These are phyloP conservation scores for Phylloscopus collybita DNA, from an alignment of 2,797 vertebrate genomes.

Conservation along the genomic window DNA sequence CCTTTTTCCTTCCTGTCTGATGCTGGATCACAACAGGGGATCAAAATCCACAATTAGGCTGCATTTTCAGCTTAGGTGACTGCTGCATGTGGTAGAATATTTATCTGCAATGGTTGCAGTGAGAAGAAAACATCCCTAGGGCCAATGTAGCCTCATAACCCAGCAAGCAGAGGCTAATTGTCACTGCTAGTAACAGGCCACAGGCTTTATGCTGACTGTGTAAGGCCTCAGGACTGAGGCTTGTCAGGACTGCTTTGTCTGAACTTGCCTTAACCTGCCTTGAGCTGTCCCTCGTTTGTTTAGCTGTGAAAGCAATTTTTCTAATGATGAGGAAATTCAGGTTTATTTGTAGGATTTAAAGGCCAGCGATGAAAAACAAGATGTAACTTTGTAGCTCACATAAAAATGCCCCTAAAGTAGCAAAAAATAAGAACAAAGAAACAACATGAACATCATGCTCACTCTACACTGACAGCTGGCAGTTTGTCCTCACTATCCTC, in stretches of 20 bases:
- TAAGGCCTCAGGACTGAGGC: neutral
- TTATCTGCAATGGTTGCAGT: neutral
- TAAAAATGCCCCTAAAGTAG: neutral
- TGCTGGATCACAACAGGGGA: neutral
- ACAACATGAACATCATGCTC: neutral
- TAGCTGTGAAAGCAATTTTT: neutral
- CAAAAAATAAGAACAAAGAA: neutral
- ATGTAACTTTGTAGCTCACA: neutral
- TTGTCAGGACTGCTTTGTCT: neutral
- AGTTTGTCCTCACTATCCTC: neutral
- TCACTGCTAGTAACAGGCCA: neutral
- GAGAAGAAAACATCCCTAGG: neutral
- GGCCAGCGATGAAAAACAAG: neutral
- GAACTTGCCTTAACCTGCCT: neutral
- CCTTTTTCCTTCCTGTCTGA: neutral
- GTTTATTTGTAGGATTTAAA: neutral
- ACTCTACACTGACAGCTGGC: neutral
- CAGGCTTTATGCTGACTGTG: neutral
- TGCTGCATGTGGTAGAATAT: neutral
- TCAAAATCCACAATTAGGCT: neutral
- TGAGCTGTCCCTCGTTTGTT: accelerated
- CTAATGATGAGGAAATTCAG: neutral
- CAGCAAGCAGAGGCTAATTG: neutral
- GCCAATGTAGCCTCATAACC: neutral
- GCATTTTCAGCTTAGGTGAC: neutral